Evolutionary conservation across 1,140 invertebrate species (phyloP).

Genomic region (Plectus sambesii): DNA sequence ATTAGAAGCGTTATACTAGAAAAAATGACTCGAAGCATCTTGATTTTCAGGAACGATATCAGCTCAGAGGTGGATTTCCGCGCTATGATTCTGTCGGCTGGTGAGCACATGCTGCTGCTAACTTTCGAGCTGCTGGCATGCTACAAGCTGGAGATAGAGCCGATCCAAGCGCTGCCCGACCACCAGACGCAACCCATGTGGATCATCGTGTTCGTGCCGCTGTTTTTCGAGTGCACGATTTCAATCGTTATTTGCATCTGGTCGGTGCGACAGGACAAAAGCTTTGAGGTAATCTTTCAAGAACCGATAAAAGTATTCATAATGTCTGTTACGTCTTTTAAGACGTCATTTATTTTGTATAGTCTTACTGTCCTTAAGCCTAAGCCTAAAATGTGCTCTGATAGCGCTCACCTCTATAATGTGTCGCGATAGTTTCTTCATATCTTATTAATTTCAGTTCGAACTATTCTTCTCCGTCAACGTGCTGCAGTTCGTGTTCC

Average conservation of each 20-base stretch:
- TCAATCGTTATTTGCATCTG: constrained; percentile 93
- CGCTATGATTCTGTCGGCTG: constrained; percentile 85
- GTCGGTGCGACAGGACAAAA: constrained; percentile 91
- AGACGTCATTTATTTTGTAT: too few relatives aligned
- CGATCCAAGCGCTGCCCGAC: constrained; percentile 37
- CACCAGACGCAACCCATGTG: constrained; percentile 50
- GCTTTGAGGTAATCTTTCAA: constrained; percentile 65
- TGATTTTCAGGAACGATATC: constrained; percentile 63
- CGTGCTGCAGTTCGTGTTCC: constrained; percentile 87
- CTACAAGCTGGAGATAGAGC: constrained; percentile 76
- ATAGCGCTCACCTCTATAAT: too few relatives aligned
- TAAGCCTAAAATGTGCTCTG: too few relatives aligned
- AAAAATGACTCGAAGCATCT: too few relatives aligned
- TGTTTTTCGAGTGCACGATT: constrained; percentile 87
- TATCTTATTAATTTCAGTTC: constrained; percentile 63
- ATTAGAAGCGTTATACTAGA: constrained; percentile 3
- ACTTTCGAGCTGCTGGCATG: constrained; percentile 93
- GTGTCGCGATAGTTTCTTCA: too few relatives aligned
- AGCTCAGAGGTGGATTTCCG: constrained; percentile 92
- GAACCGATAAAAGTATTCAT: too few relatives aligned
- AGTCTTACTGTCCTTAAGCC: too few relatives aligned
- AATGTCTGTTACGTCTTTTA: too few relatives aligned
- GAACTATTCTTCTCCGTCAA: constrained; percentile 93
- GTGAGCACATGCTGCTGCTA: constrained; percentile 77
- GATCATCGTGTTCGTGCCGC: constrained; percentile 88